These are phyloP conservation scores for Ruditapes philippinarum DNA, from an alignment of 1,140 invertebrate genomes.

Conservation along the genomic window DNA sequence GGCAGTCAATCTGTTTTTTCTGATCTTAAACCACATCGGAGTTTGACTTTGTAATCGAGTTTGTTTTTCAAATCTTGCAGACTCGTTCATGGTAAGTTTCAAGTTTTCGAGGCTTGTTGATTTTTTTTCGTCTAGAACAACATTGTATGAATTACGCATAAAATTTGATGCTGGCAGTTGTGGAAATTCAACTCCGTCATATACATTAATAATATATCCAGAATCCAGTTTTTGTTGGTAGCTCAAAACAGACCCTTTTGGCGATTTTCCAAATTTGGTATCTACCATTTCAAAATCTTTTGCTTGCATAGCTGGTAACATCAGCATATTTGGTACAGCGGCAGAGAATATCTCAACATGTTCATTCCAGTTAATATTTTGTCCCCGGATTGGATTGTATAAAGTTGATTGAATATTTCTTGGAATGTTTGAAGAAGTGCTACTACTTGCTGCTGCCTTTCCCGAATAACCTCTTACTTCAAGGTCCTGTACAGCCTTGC, in stretches of 20 bases:
- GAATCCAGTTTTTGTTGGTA: conserved; percentile 58
- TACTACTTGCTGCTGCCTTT: neutral
- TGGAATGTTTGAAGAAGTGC: neutral
- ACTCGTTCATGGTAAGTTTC: conserved; percentile 17
- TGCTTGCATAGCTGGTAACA: conserved; percentile 10
- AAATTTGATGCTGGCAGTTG: conserved; percentile 43
- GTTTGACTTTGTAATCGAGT: conserved; percentile 30
- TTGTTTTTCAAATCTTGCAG: conserved; percentile 33
- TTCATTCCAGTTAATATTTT: neutral
- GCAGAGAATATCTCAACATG: neutral
- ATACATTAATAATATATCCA: conserved; percentile 58
- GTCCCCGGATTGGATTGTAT: conserved; percentile 42
- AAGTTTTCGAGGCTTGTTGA: conserved; percentile 22
- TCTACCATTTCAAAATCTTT: neutral
- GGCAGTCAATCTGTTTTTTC: conserved; percentile 41
- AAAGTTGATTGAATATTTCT: conserved; percentile 61
- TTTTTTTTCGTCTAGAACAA: neutral
- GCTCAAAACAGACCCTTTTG: conserved; percentile 45
- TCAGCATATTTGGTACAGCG: neutral
- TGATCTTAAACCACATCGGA: conserved; percentile 51
- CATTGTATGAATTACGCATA: conserved; percentile 9
- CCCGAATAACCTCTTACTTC: conserved; percentile 46
- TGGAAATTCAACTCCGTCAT: conserved; percentile 45
- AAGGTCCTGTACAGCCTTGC: conserved; percentile 9
- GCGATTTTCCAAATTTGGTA: conserved; percentile 44